A percentile compares a stretch with the other conserved stretches of the same genome.
Evolutionary conservation across 2,113 vertebrate species (phyloP).

Genomic region (Saccopteryx bilineata): DNA sequence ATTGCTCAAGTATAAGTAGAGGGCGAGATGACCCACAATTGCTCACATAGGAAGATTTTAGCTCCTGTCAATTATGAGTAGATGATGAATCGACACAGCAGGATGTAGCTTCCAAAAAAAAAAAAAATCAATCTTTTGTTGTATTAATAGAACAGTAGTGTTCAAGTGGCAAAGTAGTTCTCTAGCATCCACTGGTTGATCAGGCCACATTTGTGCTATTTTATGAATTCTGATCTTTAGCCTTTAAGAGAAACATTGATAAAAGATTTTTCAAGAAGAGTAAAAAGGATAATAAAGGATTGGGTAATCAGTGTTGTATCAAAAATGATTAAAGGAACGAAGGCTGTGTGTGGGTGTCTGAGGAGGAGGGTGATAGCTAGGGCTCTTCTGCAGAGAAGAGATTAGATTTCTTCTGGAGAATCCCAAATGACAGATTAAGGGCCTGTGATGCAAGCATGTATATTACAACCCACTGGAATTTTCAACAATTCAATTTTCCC

Average conservation of each 20-base stretch:
- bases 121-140: conserved; percentile 55
- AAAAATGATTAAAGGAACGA: conserved; percentile 25
- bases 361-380: background rate
- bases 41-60: conserved; percentile 45
- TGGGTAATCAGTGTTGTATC: background rate
- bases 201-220: conserved; percentile 26
- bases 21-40: conserved; percentile 20
- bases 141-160: conserved; percentile 62
- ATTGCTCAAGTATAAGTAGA: conserved; percentile 61
- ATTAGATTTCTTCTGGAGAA: background rate
- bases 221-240: conserved; percentile 62
- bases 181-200: conserved; percentile 21
- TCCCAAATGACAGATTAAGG: background rate
- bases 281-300: background rate
- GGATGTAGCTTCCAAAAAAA: background rate
- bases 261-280: conserved; percentile 34
- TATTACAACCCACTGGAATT: background rate
- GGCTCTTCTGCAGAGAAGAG: background rate
- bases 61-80: conserved; percentile 65
- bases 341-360: background rate
- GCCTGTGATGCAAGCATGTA: background rate
- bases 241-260: background rate
- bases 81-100: conserved; percentile 67
- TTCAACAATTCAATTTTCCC: background rate
- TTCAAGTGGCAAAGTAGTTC: background rate